Conservation (phyloP, 2,888 invertebrate species). For the Tigriopus californicus region DNA sequence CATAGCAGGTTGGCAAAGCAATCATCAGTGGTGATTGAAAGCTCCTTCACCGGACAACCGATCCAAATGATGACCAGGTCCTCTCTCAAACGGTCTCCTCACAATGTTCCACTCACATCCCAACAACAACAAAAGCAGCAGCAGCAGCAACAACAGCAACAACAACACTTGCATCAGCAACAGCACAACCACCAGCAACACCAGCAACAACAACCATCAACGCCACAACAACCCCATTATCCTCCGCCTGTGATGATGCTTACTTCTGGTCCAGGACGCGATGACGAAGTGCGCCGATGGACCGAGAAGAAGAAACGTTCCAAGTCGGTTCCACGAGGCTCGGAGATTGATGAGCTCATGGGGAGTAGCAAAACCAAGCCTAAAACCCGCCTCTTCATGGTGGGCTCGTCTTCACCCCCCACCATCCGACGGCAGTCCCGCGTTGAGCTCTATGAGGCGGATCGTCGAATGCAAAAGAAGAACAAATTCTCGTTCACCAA, state of each 20-base stretch:
- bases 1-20: no score
- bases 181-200: no score
- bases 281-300: conserved; percentile 4
- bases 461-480: not conserved
- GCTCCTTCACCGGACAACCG: conserved; percentile 12
- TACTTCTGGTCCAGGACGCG: not conserved
- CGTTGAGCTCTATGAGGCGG: conserved; percentile 6
- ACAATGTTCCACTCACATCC: not conserved
- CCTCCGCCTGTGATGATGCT: not conserved
- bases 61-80: not conserved
- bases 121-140: not conserved
- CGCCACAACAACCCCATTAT: not conserved
- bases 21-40: not conserved
- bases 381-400: not conserved
- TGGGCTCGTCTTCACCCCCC: not conserved
- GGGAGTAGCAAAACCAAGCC: conserved; percentile 10
- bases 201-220: not conserved
- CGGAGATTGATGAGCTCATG: conserved; percentile 11
- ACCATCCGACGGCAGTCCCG: conserved; percentile 1
- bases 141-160: not conserved
- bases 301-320: conserved; percentile 7
- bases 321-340: conserved; percentile 2
- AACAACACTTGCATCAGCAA: not conserved
- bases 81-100: not conserved
- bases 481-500: conserved; percentile 6